phyloP scores from a whole-genome alignment of 2,113 vertebrate genomes.

The Turdus rufiventris region DNA sequence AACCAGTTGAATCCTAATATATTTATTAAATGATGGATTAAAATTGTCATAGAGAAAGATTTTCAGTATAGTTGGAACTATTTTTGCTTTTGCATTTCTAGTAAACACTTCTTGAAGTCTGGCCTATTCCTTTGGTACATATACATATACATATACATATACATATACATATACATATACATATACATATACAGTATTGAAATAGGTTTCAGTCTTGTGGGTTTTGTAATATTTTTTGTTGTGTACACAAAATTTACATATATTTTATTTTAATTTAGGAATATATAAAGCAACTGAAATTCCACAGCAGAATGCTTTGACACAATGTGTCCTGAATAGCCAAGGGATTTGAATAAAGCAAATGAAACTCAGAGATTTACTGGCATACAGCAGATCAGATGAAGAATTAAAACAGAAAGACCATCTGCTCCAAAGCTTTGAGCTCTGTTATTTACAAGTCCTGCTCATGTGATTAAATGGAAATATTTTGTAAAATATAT shows the following conservation, averaged over 20 bases:
- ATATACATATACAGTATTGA: not conserved
- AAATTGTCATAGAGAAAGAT: not conserved
- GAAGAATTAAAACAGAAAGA: slow-evolving; percentile 73
- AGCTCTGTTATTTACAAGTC: slow-evolving; percentile 63
- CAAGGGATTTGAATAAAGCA: slow-evolving; percentile 72
- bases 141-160: no score
- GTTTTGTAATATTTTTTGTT: not conserved
- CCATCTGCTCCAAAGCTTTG: slow-evolving; percentile 81
- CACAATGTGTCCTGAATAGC: slow-evolving; percentile 52
- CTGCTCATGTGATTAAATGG: slow-evolving; percentile 25
- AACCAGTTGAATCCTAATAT: not conserved
- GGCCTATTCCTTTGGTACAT: not conserved
- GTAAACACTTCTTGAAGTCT: not conserved
- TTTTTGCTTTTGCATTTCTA: not conserved
- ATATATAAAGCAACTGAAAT: not conserved
- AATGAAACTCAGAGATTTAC: slow-evolving; percentile 74
- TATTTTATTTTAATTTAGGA: not conserved
- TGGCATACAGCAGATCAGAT: slow-evolving; percentile 68
- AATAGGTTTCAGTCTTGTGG: not conserved
- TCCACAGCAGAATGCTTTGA: slow-evolving; percentile 6
- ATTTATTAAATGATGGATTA: not conserved
- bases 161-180: no score
- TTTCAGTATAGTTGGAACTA: not conserved
- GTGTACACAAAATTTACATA: not conserved
- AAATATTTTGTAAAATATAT: slow-evolving; percentile 30